Evolutionary conservation across 1,140 invertebrate species (phyloP).

Genomic region (Nephila pilipes): DNA sequence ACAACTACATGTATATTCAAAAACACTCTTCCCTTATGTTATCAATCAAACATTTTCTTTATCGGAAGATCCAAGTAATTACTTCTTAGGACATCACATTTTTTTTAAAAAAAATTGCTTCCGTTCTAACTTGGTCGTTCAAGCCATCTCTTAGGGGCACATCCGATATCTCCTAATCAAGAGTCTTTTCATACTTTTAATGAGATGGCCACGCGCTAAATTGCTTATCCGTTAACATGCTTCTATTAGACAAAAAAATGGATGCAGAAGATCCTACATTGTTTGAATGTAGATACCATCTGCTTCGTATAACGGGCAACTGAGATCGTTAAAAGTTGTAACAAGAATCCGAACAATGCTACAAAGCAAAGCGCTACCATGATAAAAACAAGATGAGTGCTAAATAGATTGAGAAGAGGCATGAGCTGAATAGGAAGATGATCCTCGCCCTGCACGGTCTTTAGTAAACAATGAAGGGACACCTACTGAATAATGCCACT

Average conservation of each 20-base stretch:
- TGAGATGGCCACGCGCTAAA: neutral
- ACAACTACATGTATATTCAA: too few relatives aligned
- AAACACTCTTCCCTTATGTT: too few relatives aligned
- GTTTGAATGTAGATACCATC: neutral
- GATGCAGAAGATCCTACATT: neutral
- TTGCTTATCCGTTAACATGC: constrained; percentile 3
- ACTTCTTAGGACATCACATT: neutral
- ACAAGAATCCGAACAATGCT: neutral
- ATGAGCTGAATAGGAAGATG: neutral
- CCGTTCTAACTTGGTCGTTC: neutral
- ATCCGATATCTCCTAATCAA: neutral
- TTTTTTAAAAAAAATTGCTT: neutral
- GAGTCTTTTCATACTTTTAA: neutral
- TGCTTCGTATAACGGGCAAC: neutral
- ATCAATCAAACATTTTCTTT: too few relatives aligned
- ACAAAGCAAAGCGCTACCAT: neutral
- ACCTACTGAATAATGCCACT: neutral
- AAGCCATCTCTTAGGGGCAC: neutral
- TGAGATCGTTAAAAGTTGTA: neutral
- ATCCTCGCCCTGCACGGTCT: neutral
- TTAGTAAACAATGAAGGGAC: neutral
- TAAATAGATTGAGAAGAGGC: constrained; percentile 1
- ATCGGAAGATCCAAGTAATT: neutral
- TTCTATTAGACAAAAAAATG: neutral
- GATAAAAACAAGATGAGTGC: neutral